These are phyloP conservation scores for Alexandromys fortis DNA, from an alignment of 2,113 vertebrate genomes.

Conservation along the genomic window DNA sequence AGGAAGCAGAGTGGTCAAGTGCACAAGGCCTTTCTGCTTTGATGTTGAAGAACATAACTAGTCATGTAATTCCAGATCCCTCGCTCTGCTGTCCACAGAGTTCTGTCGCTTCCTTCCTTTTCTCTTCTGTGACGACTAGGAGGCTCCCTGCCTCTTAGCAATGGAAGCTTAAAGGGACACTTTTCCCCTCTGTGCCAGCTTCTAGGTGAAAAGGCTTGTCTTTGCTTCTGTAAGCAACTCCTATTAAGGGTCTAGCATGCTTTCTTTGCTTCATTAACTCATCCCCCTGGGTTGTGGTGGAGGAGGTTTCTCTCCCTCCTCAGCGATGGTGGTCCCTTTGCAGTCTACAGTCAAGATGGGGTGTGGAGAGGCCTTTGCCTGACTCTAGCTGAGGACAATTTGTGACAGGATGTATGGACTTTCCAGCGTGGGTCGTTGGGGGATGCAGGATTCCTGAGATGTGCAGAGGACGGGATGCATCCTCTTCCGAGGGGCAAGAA, in stretches of 20 bases:
- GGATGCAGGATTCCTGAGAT: background rate
- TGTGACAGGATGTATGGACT: background rate
- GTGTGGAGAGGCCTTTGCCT: background rate
- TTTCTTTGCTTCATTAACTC: background rate
- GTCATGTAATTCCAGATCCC: background rate
- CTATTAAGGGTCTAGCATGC: background rate
- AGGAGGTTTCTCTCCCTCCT: background rate
- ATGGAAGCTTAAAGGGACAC: background rate
- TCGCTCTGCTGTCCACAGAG: background rate
- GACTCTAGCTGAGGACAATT: background rate
- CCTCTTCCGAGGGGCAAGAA: background rate
- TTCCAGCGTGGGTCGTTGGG: background rate
- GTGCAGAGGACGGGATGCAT: background rate
- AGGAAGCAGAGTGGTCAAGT: background rate
- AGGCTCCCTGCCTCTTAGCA: background rate
- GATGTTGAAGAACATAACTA: background rate
- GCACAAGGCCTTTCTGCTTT: slow-evolving; percentile 34
- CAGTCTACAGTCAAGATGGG: background rate
- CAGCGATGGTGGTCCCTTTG: background rate
- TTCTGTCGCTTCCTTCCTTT: background rate
- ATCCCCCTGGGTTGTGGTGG: no score
- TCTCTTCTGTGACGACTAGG: background rate
- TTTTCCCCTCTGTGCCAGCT: background rate
- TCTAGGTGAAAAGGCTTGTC: background rate
- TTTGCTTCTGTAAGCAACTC: background rate